Evolutionary conservation across 2,888 invertebrate genomes (phyloP).

Genomic region (Sepioteuthis lessoniana): DNA sequence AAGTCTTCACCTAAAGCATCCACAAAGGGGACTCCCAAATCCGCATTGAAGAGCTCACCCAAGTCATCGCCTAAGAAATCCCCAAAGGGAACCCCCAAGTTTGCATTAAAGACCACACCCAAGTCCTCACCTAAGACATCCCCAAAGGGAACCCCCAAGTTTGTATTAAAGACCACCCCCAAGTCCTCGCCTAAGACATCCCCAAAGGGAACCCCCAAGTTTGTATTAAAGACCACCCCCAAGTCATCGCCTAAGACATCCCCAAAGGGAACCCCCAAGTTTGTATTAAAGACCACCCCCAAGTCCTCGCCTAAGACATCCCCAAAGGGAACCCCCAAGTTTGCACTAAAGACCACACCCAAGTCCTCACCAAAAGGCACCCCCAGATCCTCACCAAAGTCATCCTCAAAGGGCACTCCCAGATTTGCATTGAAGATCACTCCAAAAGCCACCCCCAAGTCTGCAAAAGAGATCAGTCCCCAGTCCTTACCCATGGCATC

Average conservation of each 20-base stretch:
- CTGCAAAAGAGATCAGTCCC: neutral
- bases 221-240: constrained; percentile 39
- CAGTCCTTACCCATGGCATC: neutral
- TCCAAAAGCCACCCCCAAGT: neutral
- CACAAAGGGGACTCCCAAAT: constrained; percentile 44
- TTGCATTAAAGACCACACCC: constrained; percentile 24
- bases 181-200: neutral
- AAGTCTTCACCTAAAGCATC: constrained; percentile 49
- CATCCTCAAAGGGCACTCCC: constrained; percentile 49
- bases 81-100: neutral
- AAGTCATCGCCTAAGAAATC: constrained; percentile 47
- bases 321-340: constrained; percentile 49
- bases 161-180: constrained; percentile 36
- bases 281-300: constrained; percentile 48
- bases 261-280: constrained; percentile 48
- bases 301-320: constrained; percentile 46
- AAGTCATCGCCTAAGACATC: constrained; percentile 43
- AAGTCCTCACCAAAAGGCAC: constrained; percentile 45
- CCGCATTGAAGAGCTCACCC: neutral
- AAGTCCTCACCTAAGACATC: constrained; percentile 33
- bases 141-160: constrained; percentile 39
- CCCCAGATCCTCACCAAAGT: constrained; percentile 38
- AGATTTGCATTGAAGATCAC: no score
- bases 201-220: constrained; percentile 44
- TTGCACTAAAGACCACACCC: constrained; percentile 49